Evolutionary conservation across 1,140 invertebrate species (phyloP).

Genomic region (Meloidogyne exigua): DNA sequence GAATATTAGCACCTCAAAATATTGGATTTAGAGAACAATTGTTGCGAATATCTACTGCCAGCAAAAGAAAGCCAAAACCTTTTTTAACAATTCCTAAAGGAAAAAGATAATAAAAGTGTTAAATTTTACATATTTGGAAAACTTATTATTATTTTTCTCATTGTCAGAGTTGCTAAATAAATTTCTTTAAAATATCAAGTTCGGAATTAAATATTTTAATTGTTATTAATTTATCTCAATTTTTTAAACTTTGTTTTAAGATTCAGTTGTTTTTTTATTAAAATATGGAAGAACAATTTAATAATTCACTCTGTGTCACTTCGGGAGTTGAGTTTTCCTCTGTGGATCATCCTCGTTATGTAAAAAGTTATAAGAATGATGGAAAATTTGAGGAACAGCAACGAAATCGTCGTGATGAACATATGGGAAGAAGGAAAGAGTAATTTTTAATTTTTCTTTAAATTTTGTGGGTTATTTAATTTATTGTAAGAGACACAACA

Average conservation of each 20-base stretch:
- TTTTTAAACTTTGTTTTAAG: not conserved
- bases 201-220: not conserved
- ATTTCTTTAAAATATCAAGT: not conserved
- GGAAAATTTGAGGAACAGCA: conserved; percentile 13
- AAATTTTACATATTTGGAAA: no score
- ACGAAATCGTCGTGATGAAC: not conserved
- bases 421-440: conserved; percentile 2
- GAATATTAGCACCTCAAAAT: not conserved
- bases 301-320: not conserved
- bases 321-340: not conserved
- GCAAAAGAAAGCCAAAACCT: not conserved
- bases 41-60: conserved; percentile 20
- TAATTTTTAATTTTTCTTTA: not conserved
- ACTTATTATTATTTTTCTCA: not conserved
- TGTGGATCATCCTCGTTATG: not conserved
- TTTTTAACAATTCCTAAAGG: not conserved
- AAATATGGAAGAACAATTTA: not conserved
- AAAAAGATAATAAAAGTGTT: not conserved
- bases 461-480: no score
- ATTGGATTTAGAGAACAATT: conserved; percentile 17
- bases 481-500: no score
- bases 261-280: not conserved
- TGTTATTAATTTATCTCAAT: not conserved
- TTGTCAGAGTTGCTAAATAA: not conserved
- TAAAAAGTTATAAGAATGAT: not conserved